A percentile compares a stretch with the other conserved stretches of the same genome.
Conservation (phyloP, 2,888 invertebrate genomes). For the Sepiola atlantica region DNA sequence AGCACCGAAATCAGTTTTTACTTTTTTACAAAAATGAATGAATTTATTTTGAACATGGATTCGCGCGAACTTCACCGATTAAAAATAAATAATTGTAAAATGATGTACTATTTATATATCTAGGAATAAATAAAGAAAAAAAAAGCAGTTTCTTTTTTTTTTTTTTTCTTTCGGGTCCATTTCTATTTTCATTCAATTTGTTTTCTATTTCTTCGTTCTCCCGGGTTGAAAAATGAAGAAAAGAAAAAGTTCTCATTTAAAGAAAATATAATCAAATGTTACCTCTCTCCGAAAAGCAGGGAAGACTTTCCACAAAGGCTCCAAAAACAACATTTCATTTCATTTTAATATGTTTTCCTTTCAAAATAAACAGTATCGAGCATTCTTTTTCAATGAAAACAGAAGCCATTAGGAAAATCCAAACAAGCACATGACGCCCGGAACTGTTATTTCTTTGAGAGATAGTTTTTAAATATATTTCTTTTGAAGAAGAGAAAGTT, state of each 20-base stretch:
- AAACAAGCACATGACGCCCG: constrained; percentile 22
- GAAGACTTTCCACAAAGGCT: constrained; percentile 35
- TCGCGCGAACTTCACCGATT: no score
- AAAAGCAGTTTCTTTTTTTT: no score
- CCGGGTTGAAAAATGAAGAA: background rate
- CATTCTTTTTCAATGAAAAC: background rate
- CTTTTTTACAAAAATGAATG: no score
- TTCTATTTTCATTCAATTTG: no score
- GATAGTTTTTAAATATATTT: background rate
- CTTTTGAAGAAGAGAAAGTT: background rate
- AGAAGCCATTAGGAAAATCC: background rate
- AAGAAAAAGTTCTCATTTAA: background rate
- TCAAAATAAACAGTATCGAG: background rate
- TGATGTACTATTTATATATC: no score
- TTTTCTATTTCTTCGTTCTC: no score
- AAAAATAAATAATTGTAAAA: no score
- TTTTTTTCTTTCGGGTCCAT: no score
- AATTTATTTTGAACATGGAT: no score
- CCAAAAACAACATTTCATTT: constrained; percentile 14
- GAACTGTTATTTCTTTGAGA: background rate
- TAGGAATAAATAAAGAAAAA: no score
- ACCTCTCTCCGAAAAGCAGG: constrained; percentile 20
- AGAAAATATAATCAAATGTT: background rate
- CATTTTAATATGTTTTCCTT: background rate
- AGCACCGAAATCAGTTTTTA: no score